phyloP scores from a whole-genome alignment of 2,113 vertebrate genomes.

The Corythornis cristatus region DNA sequence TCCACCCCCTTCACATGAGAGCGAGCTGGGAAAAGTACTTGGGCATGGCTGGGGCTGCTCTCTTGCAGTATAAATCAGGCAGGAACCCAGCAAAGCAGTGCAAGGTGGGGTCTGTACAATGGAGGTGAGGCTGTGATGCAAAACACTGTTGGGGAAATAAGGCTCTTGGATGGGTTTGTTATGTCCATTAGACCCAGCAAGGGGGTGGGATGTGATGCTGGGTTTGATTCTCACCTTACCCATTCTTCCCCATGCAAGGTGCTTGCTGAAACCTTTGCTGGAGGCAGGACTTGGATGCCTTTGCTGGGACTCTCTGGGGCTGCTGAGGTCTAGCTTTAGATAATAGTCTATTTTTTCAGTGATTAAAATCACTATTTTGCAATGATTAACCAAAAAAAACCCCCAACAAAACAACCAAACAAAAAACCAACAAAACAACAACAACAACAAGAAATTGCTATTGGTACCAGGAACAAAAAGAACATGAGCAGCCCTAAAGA shows the following conservation, averaged over 20 bases:
- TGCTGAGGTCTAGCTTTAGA: neutral
- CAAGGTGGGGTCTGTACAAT: accelerated
- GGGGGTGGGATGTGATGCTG: neutral
- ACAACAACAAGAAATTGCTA: neutral
- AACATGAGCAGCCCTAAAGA: neutral
- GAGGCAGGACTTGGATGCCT: neutral
- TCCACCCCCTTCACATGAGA: neutral
- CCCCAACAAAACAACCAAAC: neutral
- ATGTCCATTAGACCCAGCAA: accelerated
- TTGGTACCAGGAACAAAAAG: neutral
- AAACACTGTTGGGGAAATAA: accelerated
- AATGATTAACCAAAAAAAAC: neutral
- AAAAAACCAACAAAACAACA: neutral
- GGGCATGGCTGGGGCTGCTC: neutral
- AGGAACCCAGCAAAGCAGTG: neutral
- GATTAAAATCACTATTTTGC: neutral
- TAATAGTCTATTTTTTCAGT: neutral
- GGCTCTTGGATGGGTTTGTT: neutral
- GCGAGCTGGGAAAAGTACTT: neutral
- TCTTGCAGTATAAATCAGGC: neutral
- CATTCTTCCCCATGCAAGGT: neutral
- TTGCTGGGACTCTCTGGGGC: neutral
- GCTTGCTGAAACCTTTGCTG: neutral
- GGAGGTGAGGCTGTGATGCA: neutral
- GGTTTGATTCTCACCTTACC: neutral